phyloP scores from a whole-genome alignment of 2,113 vertebrate genomes.

The Opisthocomus hoazin region DNA sequence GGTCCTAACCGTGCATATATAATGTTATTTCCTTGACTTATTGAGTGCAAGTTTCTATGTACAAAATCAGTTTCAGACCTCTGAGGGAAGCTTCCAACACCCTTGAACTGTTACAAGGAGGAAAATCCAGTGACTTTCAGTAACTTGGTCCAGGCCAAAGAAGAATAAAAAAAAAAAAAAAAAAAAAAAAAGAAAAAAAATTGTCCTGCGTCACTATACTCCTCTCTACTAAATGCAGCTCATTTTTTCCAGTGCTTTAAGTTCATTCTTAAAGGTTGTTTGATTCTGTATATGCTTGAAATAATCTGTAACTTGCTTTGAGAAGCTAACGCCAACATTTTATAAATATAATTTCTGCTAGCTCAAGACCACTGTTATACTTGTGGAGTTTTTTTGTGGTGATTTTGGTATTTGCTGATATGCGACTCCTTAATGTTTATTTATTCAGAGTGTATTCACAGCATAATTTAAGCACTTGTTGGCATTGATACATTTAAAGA shows the following conservation, averaged over 20 bases:
- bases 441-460: background rate
- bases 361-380: background rate
- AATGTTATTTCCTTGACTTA: background rate
- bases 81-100: background rate
- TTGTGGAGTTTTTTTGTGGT: background rate
- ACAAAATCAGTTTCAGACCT: background rate
- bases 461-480: background rate
- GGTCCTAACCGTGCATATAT: background rate
- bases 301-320: background rate
- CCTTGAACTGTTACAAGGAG: background rate
- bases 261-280: background rate
- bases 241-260: background rate
- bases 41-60: background rate
- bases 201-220: background rate
- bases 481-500: background rate
- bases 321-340: background rate
- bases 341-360: background rate
- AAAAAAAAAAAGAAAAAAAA: background rate
- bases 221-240: background rate
- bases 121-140: background rate
- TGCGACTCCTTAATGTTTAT: background rate
- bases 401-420: constrained; percentile 10
- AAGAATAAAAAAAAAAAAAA: background rate
- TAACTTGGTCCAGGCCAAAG: background rate
- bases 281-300: background rate